Conservation (phyloP, 2,797 vertebrate genomes). For the Sebastes hubbsi region DNA sequence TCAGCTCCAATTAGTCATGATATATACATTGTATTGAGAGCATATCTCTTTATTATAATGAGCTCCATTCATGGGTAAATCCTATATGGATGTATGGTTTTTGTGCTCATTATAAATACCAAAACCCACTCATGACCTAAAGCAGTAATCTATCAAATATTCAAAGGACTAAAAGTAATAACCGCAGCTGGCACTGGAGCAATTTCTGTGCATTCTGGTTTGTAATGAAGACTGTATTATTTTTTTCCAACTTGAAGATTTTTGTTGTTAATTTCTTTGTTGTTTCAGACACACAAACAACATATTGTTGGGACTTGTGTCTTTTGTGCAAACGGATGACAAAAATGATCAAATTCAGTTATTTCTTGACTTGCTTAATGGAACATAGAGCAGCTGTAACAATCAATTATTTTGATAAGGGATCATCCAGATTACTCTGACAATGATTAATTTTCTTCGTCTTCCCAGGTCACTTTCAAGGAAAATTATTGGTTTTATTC, state of each 20-base stretch:
- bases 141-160: slow-evolving; percentile 41
- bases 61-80: slow-evolving; percentile 30
- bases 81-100: slow-evolving; percentile 33
- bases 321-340: background rate
- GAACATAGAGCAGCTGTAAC: background rate
- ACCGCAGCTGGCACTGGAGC: background rate
- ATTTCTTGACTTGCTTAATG: background rate
- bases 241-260: background rate
- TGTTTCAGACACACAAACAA: background rate
- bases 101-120: slow-evolving; percentile 61
- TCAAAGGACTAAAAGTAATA: slow-evolving; percentile 24
- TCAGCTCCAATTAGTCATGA: slow-evolving; percentile 68
- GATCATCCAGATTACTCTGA: background rate
- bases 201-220: background rate
- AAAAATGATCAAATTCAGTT: background rate
- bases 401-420: background rate
- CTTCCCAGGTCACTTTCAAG: background rate
- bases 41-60: slow-evolving; percentile 61
- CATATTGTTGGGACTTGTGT: background rate
- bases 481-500: background rate
- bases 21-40: slow-evolving; percentile 43
- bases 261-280: background rate
- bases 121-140: slow-evolving; percentile 19
- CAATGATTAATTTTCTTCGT: background rate
- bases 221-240: background rate